phyloP scores from a whole-genome alignment of 1,140 invertebrate species.

The Leptinotarsa texana region DNA sequence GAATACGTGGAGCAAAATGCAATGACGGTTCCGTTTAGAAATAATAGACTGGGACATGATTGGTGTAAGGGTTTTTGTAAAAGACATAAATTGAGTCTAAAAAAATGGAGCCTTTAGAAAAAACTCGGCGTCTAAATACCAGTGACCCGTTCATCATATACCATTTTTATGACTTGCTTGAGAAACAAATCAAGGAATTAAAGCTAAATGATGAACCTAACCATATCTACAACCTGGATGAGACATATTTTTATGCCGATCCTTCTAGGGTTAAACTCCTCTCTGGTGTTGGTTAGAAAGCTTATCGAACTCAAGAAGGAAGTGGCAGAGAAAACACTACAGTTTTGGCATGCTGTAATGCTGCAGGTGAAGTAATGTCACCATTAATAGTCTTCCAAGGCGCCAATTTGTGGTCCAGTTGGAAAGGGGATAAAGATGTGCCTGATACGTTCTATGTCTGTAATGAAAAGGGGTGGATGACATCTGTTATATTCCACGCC shows the following conservation, averaged over 20 bases:
- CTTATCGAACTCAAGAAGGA: background rate
- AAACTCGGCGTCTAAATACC: background rate
- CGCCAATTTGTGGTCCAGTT: background rate
- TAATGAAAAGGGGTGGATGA: no score
- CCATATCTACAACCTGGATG: background rate
- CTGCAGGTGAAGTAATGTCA: background rate
- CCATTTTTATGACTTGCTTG: background rate
- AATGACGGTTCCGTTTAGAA: background rate
- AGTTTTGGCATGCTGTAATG: background rate
- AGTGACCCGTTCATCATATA: background rate
- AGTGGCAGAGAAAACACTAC: constrained; percentile 7
- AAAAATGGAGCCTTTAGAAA: background rate
- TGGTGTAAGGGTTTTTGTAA: background rate
- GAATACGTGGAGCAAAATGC: no score
- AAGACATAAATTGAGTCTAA: background rate
- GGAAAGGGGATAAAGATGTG: background rate
- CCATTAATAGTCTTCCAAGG: background rate
- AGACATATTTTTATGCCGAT: background rate
- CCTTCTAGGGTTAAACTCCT: background rate
- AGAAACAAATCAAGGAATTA: no score
- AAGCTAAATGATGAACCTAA: background rate
- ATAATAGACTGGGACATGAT: background rate
- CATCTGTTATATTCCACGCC: no score
- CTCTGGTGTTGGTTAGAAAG: background rate
- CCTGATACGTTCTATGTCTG: no score